Base-by-base conservation (phyloP, 2,113 vertebrate species). In the Camarhynchus parvulus region DNA sequence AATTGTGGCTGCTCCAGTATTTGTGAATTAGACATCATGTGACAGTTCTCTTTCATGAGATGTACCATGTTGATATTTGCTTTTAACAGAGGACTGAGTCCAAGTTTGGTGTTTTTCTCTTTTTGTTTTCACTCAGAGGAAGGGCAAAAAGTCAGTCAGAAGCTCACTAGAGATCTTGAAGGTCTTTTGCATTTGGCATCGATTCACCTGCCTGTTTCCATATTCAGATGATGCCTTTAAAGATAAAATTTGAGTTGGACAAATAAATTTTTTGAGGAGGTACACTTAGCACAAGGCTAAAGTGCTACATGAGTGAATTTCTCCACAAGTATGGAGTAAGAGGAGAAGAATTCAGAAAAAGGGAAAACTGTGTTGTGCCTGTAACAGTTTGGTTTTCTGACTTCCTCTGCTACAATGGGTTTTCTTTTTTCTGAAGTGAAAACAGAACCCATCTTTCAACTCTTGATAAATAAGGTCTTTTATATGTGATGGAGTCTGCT, bases 371-470 rank as follows among this genome's bases (percentile, higher is more conserved):
- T 59, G 6, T 62, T 68, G 28, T 84, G n/a, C 44, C 39, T 67
- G 5, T 25, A 77, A 47, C 28, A 49, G 27, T 72, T 94, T 73
- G 44, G 13, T 78, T 84, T 95, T 82, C 87, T 76, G 70, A 91
- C 41, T 58, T 94, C 37, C 41, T 79, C 44, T 12, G 2, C 21
- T 58, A 16, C n/a, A 53, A 86, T 89, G 75, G 55, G 53, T 72
- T 72, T 89, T 92, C 62, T 92, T 72, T 94, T 94, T 89, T 50
- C 77, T 87, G n/a, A 94, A 94, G 49, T 76, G 58, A 91, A 92
- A 95, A 89, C 30, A 83, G 77, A 95, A 76, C 69, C 41, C 47
- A 55, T 70, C 75, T 83, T 91, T 83, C 22, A 77, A 11, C 21
- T 87, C 37, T 28, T 94, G 69, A 61, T 42, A 82, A 83, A 39